Conservation (phyloP, 2,797 vertebrate genomes). For the Cynopterus sphinx region DNA sequence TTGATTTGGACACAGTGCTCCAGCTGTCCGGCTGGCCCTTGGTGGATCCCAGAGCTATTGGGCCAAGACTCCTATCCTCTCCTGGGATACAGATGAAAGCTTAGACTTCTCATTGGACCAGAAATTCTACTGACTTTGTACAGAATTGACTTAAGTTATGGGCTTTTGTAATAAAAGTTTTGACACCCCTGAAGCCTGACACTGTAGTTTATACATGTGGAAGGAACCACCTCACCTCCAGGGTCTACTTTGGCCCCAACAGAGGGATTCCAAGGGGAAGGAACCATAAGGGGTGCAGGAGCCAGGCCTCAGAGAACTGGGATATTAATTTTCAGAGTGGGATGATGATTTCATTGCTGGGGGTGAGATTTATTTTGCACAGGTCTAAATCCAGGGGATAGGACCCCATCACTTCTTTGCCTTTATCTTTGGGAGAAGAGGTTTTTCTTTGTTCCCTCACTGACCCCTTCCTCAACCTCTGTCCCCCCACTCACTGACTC, state of each 20-base stretch:
- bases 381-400: not conserved
- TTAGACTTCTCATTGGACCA: not conserved
- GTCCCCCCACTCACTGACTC: not conserved
- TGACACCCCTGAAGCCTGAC: conserved; percentile 13
- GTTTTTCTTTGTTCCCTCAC: not conserved
- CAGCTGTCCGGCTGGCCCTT: not conserved
- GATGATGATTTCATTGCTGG: not conserved
- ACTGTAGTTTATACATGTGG: not conserved
- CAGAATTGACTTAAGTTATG: conserved; percentile 84
- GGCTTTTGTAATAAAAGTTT: conserved; percentile 83
- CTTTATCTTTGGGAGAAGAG: not conserved
- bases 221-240: not conserved
- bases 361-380: not conserved
- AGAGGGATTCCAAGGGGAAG: not conserved
- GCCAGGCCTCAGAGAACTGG: not conserved
- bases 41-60: not conserved
- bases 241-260: rapidly evolving
- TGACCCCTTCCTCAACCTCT: not conserved
- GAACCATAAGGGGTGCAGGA: not conserved
- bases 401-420: not conserved
- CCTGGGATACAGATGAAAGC: not conserved
- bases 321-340: not conserved
- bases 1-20: not conserved
- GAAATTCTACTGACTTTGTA: not conserved
- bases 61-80: not conserved